Conservation (phyloP, 1,140 invertebrate species). For the Druon quercuslanigerum region DNA sequence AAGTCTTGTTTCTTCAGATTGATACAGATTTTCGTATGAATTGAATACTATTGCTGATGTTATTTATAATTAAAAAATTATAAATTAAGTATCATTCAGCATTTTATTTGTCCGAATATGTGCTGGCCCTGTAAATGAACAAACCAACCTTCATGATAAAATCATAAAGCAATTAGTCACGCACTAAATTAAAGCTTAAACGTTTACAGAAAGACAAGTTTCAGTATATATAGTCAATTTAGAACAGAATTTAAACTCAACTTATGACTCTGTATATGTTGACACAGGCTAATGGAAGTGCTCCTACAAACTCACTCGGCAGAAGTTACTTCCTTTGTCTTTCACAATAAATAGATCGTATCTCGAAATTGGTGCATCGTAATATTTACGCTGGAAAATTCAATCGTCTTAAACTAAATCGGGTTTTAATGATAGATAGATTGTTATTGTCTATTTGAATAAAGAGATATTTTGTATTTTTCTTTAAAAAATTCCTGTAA, state of each 20-base stretch:
- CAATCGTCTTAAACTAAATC: background rate
- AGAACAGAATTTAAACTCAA: conserved; percentile 27
- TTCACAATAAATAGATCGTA: background rate
- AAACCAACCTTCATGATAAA: background rate
- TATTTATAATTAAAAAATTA: no score
- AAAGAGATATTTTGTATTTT: background rate
- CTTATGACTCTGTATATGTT: conserved; percentile 4
- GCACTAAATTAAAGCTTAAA: conserved; percentile 10
- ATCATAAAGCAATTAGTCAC: conserved; percentile 15
- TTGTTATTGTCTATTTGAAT: background rate
- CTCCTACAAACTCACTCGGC: conserved; percentile 5
- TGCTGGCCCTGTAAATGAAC: background rate
- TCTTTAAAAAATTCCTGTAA: background rate
- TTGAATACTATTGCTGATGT: no score
- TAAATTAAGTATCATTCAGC: no score
- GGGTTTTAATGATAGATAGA: background rate
- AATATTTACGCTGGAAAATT: background rate
- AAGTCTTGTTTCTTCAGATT: no score
- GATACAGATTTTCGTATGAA: no score
- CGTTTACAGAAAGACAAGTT: conserved; percentile 5
- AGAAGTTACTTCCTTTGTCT: conserved; percentile 17
- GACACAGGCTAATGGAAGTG: conserved; percentile 8
- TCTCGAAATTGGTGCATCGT: background rate
- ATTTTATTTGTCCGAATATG: background rate
- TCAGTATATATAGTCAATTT: conserved; percentile 17